These are phyloP conservation scores for Ceyx margarethae DNA, from an alignment of 2,113 vertebrate genomes.

Conservation along the genomic window DNA sequence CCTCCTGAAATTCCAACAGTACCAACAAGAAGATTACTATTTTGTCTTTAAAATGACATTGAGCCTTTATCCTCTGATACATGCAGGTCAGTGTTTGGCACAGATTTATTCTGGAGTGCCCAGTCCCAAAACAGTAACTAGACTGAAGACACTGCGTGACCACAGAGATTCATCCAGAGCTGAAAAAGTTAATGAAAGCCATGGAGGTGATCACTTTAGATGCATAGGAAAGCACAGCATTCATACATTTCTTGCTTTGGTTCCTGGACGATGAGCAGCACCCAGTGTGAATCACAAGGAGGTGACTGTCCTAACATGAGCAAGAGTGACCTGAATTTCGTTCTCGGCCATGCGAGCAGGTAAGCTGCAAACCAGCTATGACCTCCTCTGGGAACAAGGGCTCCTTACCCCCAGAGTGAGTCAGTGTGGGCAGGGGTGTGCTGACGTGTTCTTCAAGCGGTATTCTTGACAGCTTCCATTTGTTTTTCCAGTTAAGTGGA, in stretches of 20 bases:
- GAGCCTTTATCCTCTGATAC: neutral
- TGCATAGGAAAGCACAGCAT: neutral
- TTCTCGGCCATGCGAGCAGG: neutral
- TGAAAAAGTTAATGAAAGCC: neutral
- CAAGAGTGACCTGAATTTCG: neutral
- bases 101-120: neutral
- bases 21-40: neutral
- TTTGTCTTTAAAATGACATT: neutral
- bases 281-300: neutral
- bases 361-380: neutral
- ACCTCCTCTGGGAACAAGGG: neutral
- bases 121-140: neutral
- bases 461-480: slow-evolving; percentile 31
- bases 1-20: neutral
- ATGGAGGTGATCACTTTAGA: neutral
- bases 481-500: slow-evolving; percentile 48
- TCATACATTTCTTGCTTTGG: neutral
- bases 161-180: neutral
- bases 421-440: neutral
- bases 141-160: neutral
- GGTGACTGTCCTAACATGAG: neutral
- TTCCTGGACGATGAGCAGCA: neutral
- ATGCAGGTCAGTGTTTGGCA: neutral
- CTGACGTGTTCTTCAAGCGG: neutral
- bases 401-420: neutral